Base-by-base conservation (phyloP, 2,797 vertebrate genomes). In the Pachyuromys duprasi region DNA sequence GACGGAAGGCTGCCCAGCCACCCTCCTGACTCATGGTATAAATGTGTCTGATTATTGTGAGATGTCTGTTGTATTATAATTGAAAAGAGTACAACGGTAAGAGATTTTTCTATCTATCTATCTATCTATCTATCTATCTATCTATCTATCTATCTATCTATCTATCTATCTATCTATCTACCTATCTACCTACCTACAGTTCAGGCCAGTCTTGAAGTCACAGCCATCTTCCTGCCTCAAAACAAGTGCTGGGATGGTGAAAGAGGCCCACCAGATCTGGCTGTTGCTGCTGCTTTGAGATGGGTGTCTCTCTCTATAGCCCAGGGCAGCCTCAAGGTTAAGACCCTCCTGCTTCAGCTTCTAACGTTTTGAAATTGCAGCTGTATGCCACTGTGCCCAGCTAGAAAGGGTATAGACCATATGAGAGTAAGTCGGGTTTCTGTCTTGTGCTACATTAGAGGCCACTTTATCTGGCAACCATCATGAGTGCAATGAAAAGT, bases 21-120 rank as follows among this genome's bases (percentile, higher is more conserved):
- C 31, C 20, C 39, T 57, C 53, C 63, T 62, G 86, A 39, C 87
- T 95, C 80, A 63, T 79, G n/a, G 62, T 78, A 72, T 22, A 89
- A 75, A 69, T 63, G 45, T 42, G 80, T 89, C 80, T 95, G 74
- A n/a, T 95, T 60, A 63, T 78, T 91, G 63, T 86, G 84, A 28
- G 69, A 57, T 74, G 18, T 45, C 45, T 28, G 80, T 49, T 55
- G 26, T n/a, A 53, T 31, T 86, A 31, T 7, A 18, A 17, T 53
- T 76, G 28, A 62, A 94, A 89, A 69, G 5, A 45, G 5, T 14
- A 89, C 69, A 89, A 67, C 2, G 28, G 36, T 17, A 78, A 87
- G 33, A 24, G 33, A 83, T 42, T 33, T 88, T 88, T 78, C 57
- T 84, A n/a, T n/a, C n/a, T n/a, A n/a, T n/a, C n/a, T n/a, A n/a